Evolutionary conservation across 2,888 invertebrate genomes (phyloP).

Genomic region (Ceraclea dissimilis): DNA sequence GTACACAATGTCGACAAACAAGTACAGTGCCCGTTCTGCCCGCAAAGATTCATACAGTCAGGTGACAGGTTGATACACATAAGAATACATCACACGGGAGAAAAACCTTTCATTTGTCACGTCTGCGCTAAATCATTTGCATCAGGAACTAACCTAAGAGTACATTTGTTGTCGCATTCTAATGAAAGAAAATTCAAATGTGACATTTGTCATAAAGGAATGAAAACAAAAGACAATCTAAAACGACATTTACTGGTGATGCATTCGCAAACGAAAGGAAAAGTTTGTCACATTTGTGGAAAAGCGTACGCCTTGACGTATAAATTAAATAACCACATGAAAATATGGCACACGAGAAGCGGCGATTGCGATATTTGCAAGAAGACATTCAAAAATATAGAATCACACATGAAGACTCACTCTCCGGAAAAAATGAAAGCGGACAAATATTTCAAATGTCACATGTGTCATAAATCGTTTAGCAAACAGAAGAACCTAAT

Average conservation of each 20-base stretch:
- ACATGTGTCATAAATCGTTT: conserved; percentile 13
- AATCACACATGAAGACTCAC: conserved; percentile 13
- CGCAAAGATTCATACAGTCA: conserved; percentile 7
- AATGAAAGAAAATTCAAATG: conserved; percentile 13
- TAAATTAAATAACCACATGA: conserved; percentile 14
- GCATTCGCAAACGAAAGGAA: conserved; percentile 9
- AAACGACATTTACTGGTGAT: conserved; percentile 8
- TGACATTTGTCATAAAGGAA: conserved; percentile 8
- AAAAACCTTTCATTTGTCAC: conserved; percentile 13
- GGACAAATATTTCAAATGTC: conserved; percentile 10
- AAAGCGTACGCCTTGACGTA: conserved; percentile 9
- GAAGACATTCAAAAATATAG: conserved; percentile 12
- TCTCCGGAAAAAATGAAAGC: conserved; percentile 5
- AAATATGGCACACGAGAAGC: conserved; percentile 4
- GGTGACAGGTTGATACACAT: conserved; percentile 7
- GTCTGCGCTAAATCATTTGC: conserved; percentile 12
- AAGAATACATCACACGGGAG: conserved; percentile 9
- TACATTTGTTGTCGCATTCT: conserved; percentile 8
- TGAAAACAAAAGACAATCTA: conserved; percentile 15
- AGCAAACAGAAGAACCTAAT: conserved; percentile 11
- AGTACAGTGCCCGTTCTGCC: conserved; percentile 4
- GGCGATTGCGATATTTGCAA: conserved; percentile 12
- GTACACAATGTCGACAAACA: conserved; percentile 12
- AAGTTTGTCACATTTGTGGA: conserved; percentile 13
- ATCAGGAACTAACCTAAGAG: conserved; percentile 9